phyloP scores from a whole-genome alignment of 2,888 invertebrate genomes.

The Acleris cristana region DNA sequence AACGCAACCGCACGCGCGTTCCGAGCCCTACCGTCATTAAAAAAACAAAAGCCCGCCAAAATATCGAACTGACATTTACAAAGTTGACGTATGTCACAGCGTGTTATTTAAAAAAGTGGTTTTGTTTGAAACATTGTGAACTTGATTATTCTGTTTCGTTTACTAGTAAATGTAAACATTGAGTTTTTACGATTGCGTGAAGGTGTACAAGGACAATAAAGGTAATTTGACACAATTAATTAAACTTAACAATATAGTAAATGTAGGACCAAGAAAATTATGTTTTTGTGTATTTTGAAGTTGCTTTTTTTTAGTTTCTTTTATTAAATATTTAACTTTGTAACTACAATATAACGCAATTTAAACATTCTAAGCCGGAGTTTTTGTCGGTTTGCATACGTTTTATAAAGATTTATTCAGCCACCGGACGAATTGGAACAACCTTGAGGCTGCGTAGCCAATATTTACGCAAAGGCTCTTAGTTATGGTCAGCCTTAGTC shows the following conservation, averaged over 20 bases:
- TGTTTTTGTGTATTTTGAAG: neutral
- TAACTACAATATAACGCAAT: neutral
- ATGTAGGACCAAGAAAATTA: neutral
- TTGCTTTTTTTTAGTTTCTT: neutral
- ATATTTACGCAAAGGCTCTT: slow-evolving; percentile 63
- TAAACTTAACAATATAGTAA: slow-evolving; percentile 10
- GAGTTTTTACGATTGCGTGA: slow-evolving; percentile 49
- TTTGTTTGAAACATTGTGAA: slow-evolving; percentile 28
- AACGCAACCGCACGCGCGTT: slow-evolving; percentile 60
- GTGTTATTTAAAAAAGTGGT: slow-evolving; percentile 30
- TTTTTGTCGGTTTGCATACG: slow-evolving; percentile 24
- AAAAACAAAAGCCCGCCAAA: slow-evolving; percentile 57
- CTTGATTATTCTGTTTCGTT: slow-evolving; percentile 52
- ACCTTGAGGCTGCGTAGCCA: slow-evolving; percentile 64
- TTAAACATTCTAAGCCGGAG: neutral
- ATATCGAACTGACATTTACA: slow-evolving; percentile 36
- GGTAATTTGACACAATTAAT: slow-evolving; percentile 52
- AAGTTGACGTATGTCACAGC: slow-evolving; percentile 21
- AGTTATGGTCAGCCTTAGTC: slow-evolving; percentile 52
- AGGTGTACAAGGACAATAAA: slow-evolving; percentile 53
- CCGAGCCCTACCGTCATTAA: slow-evolving; percentile 1
- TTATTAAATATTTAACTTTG: neutral
- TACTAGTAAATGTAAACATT: slow-evolving; percentile 48
- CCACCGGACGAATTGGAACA: slow-evolving; percentile 57
- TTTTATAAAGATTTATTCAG: slow-evolving; percentile 33